Evolutionary conservation across 2,113 vertebrate species (phyloP), one percentile per base, ranked within the genome.

Genomic region (Epinephelus moara): DNA sequence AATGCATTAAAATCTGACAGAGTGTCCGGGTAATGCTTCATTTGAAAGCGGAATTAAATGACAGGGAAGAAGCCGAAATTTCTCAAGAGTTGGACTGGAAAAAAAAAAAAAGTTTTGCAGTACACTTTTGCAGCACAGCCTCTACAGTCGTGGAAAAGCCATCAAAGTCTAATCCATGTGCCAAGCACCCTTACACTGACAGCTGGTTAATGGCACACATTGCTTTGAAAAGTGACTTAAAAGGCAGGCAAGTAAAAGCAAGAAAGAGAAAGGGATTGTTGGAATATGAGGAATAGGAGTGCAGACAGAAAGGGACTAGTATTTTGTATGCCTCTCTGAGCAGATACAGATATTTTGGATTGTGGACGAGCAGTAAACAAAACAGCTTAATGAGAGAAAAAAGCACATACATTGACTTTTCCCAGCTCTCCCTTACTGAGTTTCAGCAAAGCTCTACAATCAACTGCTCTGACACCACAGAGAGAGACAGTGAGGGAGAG

Each of bases 11-110:
- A 84, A 75, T 59, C 82, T 86, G 74, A 84, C 80, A 67, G 62
- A 81, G 61, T 75, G 84, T 90, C 82, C 60, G 70, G 42, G 70
- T 76, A 82, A 71, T 88, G 81, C 78, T 71, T 88, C 55, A 84
- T 91, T 90, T 85, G 56, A 88, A 90, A 85, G 74, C 59, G 23
- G 62, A 82, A 89, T 85, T 79, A 87, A 88, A 91, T 89, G 80
- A 88, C 80, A 80, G 79, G 64, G 49, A 72, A 63, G 66, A 71
- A 85, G 78, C 25, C 2, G 9, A 82, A 78, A 72, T 75, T 53
- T 81, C 55, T 81, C 57, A 3, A 30, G 66, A 84, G 78, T 67
- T 85, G 63, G 62, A 75, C 49, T 80, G 56, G 75, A 86, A 81
- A 79, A 71, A 80, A 61, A 61, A 50, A 50, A 56, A 70, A 79